Evolutionary conservation across 1,140 invertebrate species (phyloP), one percentile per base, ranked within the genome.

Genomic region (Lasaia peninsularis): DNA sequence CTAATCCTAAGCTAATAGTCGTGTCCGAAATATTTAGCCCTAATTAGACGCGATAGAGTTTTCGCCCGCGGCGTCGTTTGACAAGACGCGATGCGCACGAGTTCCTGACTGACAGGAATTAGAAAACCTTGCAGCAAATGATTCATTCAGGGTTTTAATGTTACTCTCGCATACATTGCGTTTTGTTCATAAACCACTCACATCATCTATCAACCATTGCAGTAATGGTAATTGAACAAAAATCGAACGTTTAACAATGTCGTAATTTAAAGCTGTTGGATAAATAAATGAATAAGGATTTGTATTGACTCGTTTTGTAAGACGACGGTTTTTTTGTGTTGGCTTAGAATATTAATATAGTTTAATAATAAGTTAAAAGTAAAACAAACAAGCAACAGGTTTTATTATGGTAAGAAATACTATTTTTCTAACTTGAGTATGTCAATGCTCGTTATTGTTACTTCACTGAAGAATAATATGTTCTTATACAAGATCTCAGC

Each of bases 31-130:
- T 71, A 69, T 75, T 71, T 70, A 49, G 67, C 56, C 65, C 70
- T 75, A 77, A 79, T 79, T 77, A 77, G 60, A 12, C 53, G 58
- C 63, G 74, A 73, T 71, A 64, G 62, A 68, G 64, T 70, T 61
- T 68, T 58, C 53, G 70, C 73, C 65, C 37, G 67, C 66, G 71
- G 77, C 67, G 32, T 51, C 54, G 60, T 67, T 70, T 71, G 74
- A 72, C 74, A 75, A 67, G 72, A 73, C 68, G 69, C 59, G 70
- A 58, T 51, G 63, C 62, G 65, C 76, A 79, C 68, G 76, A 64
- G 68, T 67, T 75, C 60, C 64, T 66, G 65, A 72, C 65, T 65
- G 70, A 66, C 65, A 58, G 61, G 73, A 68, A 73, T 78, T 73
- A 75, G 69, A 74, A 52, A 40, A 40, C 37, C 37, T 16, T 52